A percentile compares a stretch with the other conserved stretches of the same genome.
Conservation (phyloP, 2,113 vertebrate genomes). For the Acrocephalus arundinaceus region DNA sequence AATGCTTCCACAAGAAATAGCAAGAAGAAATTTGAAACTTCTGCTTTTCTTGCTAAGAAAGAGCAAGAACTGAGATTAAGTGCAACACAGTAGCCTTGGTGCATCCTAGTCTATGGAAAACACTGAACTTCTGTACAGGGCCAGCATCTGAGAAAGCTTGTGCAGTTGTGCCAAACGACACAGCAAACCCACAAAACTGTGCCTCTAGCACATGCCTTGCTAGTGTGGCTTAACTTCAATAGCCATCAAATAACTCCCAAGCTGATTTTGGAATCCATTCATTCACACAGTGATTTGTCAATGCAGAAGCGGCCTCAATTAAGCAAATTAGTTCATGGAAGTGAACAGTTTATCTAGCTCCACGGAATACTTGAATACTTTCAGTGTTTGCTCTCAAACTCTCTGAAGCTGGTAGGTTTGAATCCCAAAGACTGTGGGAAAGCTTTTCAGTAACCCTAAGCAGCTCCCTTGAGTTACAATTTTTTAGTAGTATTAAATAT, state of each 20-base stretch:
- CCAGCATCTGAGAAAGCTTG: background rate
- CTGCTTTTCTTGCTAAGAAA: background rate
- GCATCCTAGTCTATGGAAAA: background rate
- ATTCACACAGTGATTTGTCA: constrained; percentile 10
- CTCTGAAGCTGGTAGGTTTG: background rate
- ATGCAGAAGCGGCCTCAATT: background rate
- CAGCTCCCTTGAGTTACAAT: background rate
- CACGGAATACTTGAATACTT: background rate
- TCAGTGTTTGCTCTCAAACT: background rate
- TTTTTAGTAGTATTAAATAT: background rate
- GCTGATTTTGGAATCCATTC: constrained; percentile 11
- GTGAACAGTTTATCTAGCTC: background rate
- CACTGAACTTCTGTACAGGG: background rate
- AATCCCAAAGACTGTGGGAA: background rate
- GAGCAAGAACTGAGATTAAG: background rate
- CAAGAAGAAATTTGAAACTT: background rate
- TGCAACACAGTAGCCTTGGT: background rate
- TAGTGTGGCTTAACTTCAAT: background rate
- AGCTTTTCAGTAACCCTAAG: background rate
- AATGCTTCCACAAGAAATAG: background rate
- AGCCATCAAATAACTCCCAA: constrained; percentile 16
- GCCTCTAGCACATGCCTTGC: background rate
- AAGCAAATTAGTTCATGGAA: constrained; percentile 1
- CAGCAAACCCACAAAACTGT: constrained; percentile 28
- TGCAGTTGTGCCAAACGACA: background rate